phyloP scores from a whole-genome alignment of 2,113 vertebrate species.

The Paralichthys olivaceus region DNA sequence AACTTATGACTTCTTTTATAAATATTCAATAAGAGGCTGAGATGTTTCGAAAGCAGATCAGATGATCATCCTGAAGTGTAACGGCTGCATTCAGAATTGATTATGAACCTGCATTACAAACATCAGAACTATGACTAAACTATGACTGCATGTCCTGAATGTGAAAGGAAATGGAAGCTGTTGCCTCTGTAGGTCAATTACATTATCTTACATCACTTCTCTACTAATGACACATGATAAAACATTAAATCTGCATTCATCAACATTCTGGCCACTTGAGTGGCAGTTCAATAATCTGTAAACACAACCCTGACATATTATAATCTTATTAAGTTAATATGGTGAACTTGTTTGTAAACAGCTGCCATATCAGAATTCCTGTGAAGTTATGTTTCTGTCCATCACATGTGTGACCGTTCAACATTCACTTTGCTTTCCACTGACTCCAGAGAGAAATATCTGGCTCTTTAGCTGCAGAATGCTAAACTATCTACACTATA shows the following conservation, averaged over 20 bases:
- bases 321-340: not conserved
- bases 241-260: not conserved
- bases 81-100: no score
- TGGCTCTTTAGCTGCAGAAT: not conserved
- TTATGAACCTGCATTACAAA: no score
- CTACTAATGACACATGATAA: not conserved
- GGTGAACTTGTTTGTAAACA: not conserved
- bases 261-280: not conserved
- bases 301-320: not conserved
- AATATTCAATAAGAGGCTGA: not conserved
- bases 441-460: not conserved
- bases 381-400: not conserved
- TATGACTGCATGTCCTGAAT: no score
- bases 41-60: not conserved
- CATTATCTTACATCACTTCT: not conserved
- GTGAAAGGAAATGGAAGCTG: no score
- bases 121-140: no score
- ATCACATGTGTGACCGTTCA: not conserved
- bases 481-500: not conserved
- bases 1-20: not conserved
- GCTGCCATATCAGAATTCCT: conserved; percentile 1
- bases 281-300: not conserved
- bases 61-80: no score
- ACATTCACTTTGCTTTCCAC: not conserved
- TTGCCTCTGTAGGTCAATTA: not conserved